A percentile compares a stretch with the other conserved stretches of the same genome.
These are phyloP conservation scores for Callopanchax toddi DNA, from an alignment of 2,113 vertebrate genomes.

Conservation along the genomic window DNA sequence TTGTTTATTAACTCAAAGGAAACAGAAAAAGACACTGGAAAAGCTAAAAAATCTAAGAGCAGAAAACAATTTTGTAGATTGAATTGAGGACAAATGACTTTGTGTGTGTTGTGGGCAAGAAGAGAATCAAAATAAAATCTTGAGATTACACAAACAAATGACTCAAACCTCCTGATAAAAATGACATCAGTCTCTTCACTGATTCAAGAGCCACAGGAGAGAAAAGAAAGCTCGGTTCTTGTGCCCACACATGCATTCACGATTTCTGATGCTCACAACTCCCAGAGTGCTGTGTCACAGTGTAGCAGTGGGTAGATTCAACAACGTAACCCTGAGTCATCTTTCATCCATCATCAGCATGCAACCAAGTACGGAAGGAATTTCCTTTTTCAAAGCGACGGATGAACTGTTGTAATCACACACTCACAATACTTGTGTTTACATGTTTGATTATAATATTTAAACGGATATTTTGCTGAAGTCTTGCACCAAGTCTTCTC, in stretches of 20 bases:
- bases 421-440: too few relatives aligned
- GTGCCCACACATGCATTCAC: conserved; percentile 11
- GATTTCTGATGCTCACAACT: too few relatives aligned
- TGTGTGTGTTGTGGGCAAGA: conserved; percentile 3
- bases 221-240: conserved; percentile 3
- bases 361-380: background rate
- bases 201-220: conserved; percentile 15
- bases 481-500: too few relatives aligned
- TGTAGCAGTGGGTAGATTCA: conserved; percentile 29
- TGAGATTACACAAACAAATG: too few relatives aligned
- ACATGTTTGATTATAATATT: too few relatives aligned
- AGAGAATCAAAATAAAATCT: background rate
- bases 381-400: background rate
- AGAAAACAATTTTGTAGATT: background rate
- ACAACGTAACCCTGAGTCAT: conserved; percentile 33
- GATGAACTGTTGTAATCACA: background rate
- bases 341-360: conserved; percentile 18
- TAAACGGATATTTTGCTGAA: too few relatives aligned
- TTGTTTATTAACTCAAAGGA: conserved; percentile 1
- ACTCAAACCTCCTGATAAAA: too few relatives aligned
- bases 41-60: conserved; percentile 7
- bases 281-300: conserved; percentile 50
- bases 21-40: background rate
- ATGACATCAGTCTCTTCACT: too few relatives aligned
- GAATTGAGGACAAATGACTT: background rate